These are phyloP conservation scores for Hoplostethus atlanticus DNA, from an alignment of 2,797 vertebrate genomes.

Conservation along the genomic window DNA sequence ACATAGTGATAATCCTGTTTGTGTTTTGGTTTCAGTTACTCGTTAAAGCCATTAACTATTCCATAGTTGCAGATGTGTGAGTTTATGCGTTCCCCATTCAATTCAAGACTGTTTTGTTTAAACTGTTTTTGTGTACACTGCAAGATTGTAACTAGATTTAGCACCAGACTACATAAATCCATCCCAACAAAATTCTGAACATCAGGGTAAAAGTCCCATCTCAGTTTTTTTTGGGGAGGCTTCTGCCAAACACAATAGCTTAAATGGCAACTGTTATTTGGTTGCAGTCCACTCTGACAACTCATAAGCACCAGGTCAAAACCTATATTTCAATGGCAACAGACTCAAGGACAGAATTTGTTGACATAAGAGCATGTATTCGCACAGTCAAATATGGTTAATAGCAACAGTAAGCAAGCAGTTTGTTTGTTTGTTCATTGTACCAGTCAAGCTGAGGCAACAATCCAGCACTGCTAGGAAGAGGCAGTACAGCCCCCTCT, in stretches of 20 bases:
- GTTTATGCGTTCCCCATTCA: background rate
- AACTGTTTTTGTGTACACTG: background rate
- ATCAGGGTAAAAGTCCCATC: background rate
- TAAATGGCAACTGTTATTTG: conserved; percentile 21
- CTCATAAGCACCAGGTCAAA: conserved; percentile 51
- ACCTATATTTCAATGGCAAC: conserved; percentile 38
- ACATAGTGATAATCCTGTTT: background rate
- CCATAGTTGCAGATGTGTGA: background rate
- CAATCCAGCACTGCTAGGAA: conserved; percentile 40
- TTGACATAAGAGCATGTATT: conserved; percentile 15
- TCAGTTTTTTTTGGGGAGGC: background rate
- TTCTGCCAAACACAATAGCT: background rate
- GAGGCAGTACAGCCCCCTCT: conserved; percentile 60
- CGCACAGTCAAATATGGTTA: conserved; percentile 45
- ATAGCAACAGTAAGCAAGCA: conserved; percentile 53
- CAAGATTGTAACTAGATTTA: background rate
- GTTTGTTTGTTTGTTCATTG: conserved; percentile 36
- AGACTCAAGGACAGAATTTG: conserved; percentile 14
- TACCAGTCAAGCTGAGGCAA: conserved; percentile 35
- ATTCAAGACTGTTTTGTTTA: conserved; percentile 1
- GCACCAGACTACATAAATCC: background rate
- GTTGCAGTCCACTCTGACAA: conserved; percentile 31
- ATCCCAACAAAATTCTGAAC: background rate
- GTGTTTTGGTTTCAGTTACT: conserved; percentile 6
- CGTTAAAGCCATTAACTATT: conserved; percentile 12